Base-by-base conservation (phyloP, 2,888 invertebrate species). In the Sclerodermus sp. region DNA sequence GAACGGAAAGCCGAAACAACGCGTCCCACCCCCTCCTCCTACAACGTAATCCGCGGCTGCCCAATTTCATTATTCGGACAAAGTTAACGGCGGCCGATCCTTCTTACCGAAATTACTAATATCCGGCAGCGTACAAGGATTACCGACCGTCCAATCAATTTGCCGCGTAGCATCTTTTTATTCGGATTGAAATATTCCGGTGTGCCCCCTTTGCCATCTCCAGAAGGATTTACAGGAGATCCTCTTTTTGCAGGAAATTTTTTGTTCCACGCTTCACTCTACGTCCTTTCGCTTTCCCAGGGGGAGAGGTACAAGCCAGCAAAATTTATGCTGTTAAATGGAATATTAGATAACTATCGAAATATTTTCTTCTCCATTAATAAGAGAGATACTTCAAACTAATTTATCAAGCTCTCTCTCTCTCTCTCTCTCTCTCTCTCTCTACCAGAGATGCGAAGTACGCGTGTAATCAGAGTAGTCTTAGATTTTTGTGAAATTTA, bases 51-150 rank as follows among this genome's bases (percentile, higher is more conserved):
- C 31, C 31, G 18, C 43, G 18, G 14, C 29, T 10, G 10, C 16
- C 50, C 56, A 60, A 58, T 63, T 57, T 63, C 54, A 55, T 58
- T 60, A 53, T 56, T 49, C 54, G 47, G 46, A 14, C 52, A 48
- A 49, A 57, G 51, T 45, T 56, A 30, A 42, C 49, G 46, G 47
- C 55, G 43, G 45, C 43, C 47, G 52, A 48, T 48, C 50, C 55
- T 61, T 63, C 54, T 66, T 55, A 61, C 57, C 53, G 57, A 70
- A 70, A 70, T 71, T 66, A 71, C 66, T 71, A 67, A 72, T 70
- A 68, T 71, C 71, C 70, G 67, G 64, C 60, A 59, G 58, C 57
- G 56, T 63, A 67, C 67, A 62, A 62, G 55, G 60, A 67, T 66
- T 60, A 57, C 54, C 51, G 40, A 32, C 48, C 53, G 49, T 41